Conservation (phyloP, 2,888 invertebrate genomes). For the Athalia rosae region DNA sequence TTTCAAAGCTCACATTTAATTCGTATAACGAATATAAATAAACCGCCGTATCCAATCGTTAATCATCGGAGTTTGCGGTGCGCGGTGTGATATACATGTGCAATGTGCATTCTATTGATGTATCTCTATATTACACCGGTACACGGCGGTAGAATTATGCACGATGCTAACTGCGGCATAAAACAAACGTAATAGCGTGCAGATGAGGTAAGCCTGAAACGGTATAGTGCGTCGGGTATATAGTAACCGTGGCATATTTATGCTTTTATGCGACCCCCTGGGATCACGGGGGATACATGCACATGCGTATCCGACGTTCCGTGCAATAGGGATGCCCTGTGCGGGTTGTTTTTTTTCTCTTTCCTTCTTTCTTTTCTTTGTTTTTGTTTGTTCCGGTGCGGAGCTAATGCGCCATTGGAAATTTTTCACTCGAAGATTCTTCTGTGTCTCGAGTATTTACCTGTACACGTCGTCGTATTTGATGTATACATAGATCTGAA, state of each 20-base stretch:
- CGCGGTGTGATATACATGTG: too few relatives aligned
- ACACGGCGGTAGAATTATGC: slow-evolving; percentile 25
- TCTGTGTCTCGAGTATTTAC: neutral
- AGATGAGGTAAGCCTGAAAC: slow-evolving; percentile 22
- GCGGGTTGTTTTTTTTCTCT: slow-evolving; percentile 2
- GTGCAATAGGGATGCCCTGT: neutral
- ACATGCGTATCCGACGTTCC: too few relatives aligned
- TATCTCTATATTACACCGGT: slow-evolving; percentile 10
- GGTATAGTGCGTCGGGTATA: neutral
- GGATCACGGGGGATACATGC: neutral
- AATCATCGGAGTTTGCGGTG: too few relatives aligned
- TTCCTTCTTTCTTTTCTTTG: neutral
- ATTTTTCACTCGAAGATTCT: slow-evolving; percentile 23
- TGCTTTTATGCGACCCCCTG: slow-evolving; percentile 35
- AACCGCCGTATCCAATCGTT: too few relatives aligned
- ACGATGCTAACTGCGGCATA: slow-evolving; percentile 12
- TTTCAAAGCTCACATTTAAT: too few relatives aligned
- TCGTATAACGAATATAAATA: too few relatives aligned
- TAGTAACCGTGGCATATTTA: slow-evolving; percentile 23
- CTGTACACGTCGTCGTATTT: slow-evolving; percentile 18
- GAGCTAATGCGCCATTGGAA: slow-evolving; percentile 29
- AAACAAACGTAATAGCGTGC: slow-evolving; percentile 28
- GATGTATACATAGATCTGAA: neutral
- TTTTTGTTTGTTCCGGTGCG: neutral
- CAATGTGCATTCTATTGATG: slow-evolving; percentile 17